Percentiles rank a stretch among this genome's conserved stretches.
phyloP scores from a whole-genome alignment of 2,113 vertebrate genomes.

The Pycnonotus jocosus region DNA sequence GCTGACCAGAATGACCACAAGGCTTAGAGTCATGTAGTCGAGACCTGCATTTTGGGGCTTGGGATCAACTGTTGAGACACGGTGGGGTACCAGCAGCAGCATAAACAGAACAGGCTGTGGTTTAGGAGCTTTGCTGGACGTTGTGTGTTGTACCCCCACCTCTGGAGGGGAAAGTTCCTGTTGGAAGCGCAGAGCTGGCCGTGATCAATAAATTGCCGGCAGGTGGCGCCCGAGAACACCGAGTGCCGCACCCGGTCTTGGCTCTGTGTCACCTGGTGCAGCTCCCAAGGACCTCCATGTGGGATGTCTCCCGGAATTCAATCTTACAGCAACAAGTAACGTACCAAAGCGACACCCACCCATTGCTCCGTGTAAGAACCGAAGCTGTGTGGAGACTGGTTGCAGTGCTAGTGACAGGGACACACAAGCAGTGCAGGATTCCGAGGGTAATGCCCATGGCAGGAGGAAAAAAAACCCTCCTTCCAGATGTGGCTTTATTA shows the following conservation, averaged over 20 bases:
- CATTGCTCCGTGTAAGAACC: background rate
- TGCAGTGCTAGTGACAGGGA: background rate
- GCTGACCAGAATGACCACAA: background rate
- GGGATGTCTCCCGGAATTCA: too few relatives aligned
- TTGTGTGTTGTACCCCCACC: background rate
- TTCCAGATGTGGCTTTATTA: background rate
- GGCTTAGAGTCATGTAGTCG: background rate
- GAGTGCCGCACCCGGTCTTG: accelerated
- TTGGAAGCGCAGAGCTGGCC: background rate
- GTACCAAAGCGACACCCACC: background rate
- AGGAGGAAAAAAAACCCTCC: background rate
- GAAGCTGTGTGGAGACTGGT: background rate
- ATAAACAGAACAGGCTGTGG: background rate
- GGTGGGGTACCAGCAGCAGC: background rate
- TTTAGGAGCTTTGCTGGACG: background rate
- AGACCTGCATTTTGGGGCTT: background rate
- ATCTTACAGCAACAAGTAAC: background rate
- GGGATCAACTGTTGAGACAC: background rate
- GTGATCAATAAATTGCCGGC: background rate
- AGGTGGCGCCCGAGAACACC: constrained; percentile 4
- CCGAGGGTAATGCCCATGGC: background rate
- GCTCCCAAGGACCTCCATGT: background rate
- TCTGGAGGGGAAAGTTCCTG: too few relatives aligned
- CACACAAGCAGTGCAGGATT: background rate
- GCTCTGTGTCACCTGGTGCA: accelerated